Conservation (phyloP, 2,113 vertebrate genomes). For the Oceanodroma tethys region DNA sequence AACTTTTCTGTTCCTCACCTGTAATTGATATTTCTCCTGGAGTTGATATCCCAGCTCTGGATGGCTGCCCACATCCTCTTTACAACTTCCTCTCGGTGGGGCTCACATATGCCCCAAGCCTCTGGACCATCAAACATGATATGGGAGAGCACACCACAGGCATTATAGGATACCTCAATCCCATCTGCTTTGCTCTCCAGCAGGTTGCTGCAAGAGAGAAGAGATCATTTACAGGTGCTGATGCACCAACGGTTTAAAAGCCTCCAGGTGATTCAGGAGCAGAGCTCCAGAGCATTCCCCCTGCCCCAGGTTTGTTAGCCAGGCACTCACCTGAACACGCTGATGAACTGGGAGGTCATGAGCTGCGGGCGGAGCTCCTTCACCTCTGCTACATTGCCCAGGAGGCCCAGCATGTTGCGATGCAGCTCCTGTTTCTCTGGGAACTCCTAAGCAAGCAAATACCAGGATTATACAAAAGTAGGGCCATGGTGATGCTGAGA, state of each 20-base stretch:
- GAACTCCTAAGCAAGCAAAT: constrained; percentile 82
- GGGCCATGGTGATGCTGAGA: not conserved
- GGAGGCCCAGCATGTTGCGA: constrained; percentile 94
- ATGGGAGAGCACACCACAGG: constrained; percentile 95
- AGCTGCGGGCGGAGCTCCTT: constrained; percentile 89
- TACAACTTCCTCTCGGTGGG: constrained; percentile 86
- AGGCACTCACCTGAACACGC: constrained; percentile 87
- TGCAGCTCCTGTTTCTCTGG: constrained; percentile 97
- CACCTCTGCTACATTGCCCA: constrained; percentile 96
- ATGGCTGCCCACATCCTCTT: constrained; percentile 96
- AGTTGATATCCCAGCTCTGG: constrained; percentile 96
- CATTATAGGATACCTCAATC: constrained; percentile 97
- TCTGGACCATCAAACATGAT: constrained; percentile 95
- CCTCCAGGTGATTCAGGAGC: not conserved
- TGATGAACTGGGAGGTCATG: constrained; percentile 94
- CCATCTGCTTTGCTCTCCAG: constrained; percentile 96
- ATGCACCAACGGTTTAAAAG: not conserved
- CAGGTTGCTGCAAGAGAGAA: constrained; percentile 79
- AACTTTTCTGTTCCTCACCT: constrained; percentile 71
- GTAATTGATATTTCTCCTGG: constrained; percentile 98
- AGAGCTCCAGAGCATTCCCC: not conserved
- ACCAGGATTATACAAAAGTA: not conserved
- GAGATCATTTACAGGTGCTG: not conserved
- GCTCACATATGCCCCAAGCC: constrained; percentile 89
- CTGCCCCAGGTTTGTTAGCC: not conserved